Evolutionary conservation across 2,113 vertebrate genomes (phyloP).

Genomic region (Stictonetta naevosa): DNA sequence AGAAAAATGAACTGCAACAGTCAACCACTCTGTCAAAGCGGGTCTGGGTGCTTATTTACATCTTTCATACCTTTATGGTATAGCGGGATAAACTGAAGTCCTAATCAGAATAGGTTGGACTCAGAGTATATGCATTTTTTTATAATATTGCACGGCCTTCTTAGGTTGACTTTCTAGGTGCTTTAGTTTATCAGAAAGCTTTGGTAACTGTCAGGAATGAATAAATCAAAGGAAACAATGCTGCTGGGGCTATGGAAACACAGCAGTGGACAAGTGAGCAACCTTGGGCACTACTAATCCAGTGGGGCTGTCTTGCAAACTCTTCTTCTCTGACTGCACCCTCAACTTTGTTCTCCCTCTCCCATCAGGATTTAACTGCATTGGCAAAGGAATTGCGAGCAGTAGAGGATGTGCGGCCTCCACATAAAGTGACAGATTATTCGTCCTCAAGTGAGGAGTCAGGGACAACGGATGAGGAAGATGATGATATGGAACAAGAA

Average conservation of each 20-base stretch:
- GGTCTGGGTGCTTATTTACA: not conserved
- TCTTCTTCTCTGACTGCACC: not conserved
- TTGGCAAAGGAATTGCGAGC: constrained; percentile 96
- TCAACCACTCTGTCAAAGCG: not conserved
- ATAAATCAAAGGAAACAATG: not conserved
- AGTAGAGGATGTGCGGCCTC: constrained; percentile 92
- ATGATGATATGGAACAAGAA: constrained; percentile 96
- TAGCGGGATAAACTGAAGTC: not conserved
- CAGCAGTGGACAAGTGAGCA: not conserved
- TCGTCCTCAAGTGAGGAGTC: constrained; percentile 98
- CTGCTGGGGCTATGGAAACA: not conserved
- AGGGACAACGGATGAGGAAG: constrained; percentile 95
- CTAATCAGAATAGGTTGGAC: not conserved
- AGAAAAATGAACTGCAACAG: not conserved
- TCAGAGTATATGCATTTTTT: not conserved
- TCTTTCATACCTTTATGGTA: not conserved
- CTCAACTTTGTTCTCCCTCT: not conserved
- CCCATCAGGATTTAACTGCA: constrained; percentile 89
- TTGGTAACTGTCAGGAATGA: not conserved
- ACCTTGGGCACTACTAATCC: fast-evolving
- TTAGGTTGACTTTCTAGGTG: not conserved
- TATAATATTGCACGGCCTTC: not conserved
- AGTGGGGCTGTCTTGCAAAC: not conserved
- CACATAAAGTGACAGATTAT: constrained; percentile 96
- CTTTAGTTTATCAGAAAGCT: not conserved